phyloP scores from a whole-genome alignment of 2,113 vertebrate genomes.

The Thamnophis sirtalis region DNA sequence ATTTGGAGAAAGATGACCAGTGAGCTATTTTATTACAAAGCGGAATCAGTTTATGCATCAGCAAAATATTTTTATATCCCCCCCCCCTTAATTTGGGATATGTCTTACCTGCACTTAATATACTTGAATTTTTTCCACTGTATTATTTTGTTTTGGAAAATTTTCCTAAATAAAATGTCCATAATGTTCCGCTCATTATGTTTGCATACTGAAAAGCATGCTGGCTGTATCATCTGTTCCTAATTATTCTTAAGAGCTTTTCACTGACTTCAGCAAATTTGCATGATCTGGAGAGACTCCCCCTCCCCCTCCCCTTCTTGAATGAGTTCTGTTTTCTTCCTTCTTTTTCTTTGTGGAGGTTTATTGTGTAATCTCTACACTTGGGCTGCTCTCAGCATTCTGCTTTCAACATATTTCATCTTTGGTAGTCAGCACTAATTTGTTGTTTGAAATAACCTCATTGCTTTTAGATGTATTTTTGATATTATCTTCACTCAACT shows the following conservation, averaged over 20 bases:
- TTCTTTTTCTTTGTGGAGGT: constrained; percentile 6
- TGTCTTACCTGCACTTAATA: neutral
- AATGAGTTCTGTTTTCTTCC: constrained; percentile 30
- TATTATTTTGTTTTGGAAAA: neutral
- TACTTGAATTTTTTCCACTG: neutral
- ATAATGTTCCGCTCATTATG: constrained; percentile 17
- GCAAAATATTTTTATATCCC: neutral
- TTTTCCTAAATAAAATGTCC: neutral
- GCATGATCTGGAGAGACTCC: constrained; percentile 21
- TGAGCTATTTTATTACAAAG: neutral
- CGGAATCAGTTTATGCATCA: neutral
- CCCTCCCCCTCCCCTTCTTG: neutral
- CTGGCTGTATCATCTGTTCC: constrained; percentile 23
- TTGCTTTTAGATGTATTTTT: constrained; percentile 14
- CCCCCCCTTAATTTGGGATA: constrained; percentile 6
- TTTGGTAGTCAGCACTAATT: constrained; percentile 30
- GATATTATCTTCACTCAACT: constrained; percentile 17
- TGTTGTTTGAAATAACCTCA: constrained; percentile 4
- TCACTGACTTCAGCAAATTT: constrained; percentile 31
- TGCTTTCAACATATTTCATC: neutral
- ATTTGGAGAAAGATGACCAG: neutral
- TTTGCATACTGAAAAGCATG: neutral
- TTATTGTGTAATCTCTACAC: constrained; percentile 10
- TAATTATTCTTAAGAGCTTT: neutral
- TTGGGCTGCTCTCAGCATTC: constrained; percentile 17